Evolutionary conservation across 2,113 vertebrate genomes (phyloP).

Genomic region (Odobenus rosmarus): DNA sequence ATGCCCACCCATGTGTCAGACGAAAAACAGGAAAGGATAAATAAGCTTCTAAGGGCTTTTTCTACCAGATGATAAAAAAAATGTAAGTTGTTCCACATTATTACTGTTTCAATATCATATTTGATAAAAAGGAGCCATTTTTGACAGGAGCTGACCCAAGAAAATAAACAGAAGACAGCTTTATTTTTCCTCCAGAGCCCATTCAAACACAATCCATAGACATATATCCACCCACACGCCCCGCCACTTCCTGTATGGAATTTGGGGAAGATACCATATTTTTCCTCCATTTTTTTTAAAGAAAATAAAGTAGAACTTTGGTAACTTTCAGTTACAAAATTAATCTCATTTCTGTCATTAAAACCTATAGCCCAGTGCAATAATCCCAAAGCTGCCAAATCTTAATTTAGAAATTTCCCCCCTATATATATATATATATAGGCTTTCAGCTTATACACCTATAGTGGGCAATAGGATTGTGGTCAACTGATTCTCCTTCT

Average conservation of each 20-base stretch:
- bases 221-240: rapidly evolving
- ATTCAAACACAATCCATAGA: background rate
- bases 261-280: background rate
- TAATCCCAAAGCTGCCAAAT: background rate
- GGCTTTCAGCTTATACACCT: background rate
- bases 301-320: background rate
- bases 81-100: background rate
- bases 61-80: background rate
- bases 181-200: background rate
- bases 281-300: background rate
- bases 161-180: background rate
- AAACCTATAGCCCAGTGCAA: background rate
- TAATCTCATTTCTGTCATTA: background rate
- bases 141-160: background rate
- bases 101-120: background rate
- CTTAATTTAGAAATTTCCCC: background rate
- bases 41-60: background rate
- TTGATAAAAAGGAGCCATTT: background rate
- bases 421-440: background rate
- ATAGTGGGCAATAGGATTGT: rapidly evolving
- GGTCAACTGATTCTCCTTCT: background rate
- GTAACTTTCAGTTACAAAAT: background rate
- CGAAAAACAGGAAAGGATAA: background rate
- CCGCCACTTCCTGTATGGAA: background rate
- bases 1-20: background rate